Percentiles rank a stretch among this genome's conserved stretches.
phyloP scores from a whole-genome alignment of 2,888 invertebrate species.

The Netelia fuscicornis region DNA sequence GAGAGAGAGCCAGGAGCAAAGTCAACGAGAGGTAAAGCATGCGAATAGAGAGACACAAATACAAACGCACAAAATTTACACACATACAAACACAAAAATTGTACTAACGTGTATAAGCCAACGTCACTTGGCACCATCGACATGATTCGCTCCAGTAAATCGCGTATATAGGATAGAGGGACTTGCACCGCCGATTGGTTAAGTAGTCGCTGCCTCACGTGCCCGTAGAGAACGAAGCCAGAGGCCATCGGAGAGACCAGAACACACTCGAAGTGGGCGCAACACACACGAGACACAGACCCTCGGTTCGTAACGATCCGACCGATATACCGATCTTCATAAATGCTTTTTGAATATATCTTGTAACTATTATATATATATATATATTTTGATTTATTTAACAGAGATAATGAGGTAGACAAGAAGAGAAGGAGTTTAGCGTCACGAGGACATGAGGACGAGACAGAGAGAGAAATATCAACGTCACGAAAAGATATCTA shows the following conservation, averaged over 20 bases:
- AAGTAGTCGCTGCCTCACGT: constrained; percentile 64
- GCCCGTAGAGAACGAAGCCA: constrained; percentile 32
- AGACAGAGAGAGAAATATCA: background rate
- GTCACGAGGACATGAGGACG: background rate
- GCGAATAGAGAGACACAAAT: background rate
- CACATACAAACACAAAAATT: background rate
- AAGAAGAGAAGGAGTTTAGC: background rate
- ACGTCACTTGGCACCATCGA: constrained; percentile 30
- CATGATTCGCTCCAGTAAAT: constrained; percentile 66
- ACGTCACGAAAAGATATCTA: background rate
- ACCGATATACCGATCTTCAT: background rate
- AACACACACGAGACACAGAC: background rate
- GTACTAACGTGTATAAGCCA: background rate
- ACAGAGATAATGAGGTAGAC: background rate
- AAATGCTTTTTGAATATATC: background rate
- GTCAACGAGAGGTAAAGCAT: constrained; percentile 13
- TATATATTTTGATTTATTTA: background rate
- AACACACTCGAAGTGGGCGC: background rate
- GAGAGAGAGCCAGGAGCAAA: background rate
- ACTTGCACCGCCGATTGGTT: constrained; percentile 63
- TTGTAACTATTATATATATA: background rate
- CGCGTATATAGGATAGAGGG: constrained; percentile 49
- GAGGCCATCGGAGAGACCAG: constrained; percentile 1
- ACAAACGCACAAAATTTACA: background rate
- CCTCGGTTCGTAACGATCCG: background rate